Conservation (phyloP, 2,888 invertebrate species). For the Sicus ferrugineus region DNA sequence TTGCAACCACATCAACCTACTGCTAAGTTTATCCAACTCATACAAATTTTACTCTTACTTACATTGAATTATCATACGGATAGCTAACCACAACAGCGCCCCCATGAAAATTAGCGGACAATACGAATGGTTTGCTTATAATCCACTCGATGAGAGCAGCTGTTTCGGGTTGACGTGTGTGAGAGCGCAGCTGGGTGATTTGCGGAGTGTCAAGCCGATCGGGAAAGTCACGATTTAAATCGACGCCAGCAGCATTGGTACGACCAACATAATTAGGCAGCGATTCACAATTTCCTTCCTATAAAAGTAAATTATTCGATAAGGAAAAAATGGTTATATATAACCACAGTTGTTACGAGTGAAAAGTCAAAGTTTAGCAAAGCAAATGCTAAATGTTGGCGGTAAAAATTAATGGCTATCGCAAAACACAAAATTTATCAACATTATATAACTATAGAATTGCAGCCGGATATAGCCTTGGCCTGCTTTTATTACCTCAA, state of each 20-base stretch:
- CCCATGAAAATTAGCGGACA: conserved; percentile 95
- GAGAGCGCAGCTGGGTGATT: conserved; percentile 56
- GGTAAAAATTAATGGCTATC: too few species aligned
- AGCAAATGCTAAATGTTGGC: too few species aligned
- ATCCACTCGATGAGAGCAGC: conserved; percentile 90
- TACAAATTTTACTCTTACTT: conserved; percentile 53
- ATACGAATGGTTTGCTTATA: conserved; percentile 83
- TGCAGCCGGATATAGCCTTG: too few species aligned
- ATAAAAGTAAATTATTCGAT: conserved; percentile 50
- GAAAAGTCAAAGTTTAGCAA: too few species aligned
- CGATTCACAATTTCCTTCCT: conserved; percentile 85
- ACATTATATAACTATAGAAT: too few species aligned
- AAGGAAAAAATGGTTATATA: not conserved
- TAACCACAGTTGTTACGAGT: not conserved
- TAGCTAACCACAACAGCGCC: conserved; percentile 98
- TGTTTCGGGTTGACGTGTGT: conserved; percentile 84
- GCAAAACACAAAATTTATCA: too few species aligned
- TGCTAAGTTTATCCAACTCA: too few species aligned
- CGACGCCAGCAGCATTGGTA: conserved; percentile 80
- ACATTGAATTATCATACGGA: conserved; percentile 90
- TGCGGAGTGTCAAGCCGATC: conserved; percentile 77
- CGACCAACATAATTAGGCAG: conserved; percentile 74
- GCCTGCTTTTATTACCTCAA: too few species aligned
- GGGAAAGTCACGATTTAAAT: conserved; percentile 92
- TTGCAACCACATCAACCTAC: too few species aligned